Base-by-base conservation (phyloP, 1,140 invertebrate species). In the Lasaia peninsularis region DNA sequence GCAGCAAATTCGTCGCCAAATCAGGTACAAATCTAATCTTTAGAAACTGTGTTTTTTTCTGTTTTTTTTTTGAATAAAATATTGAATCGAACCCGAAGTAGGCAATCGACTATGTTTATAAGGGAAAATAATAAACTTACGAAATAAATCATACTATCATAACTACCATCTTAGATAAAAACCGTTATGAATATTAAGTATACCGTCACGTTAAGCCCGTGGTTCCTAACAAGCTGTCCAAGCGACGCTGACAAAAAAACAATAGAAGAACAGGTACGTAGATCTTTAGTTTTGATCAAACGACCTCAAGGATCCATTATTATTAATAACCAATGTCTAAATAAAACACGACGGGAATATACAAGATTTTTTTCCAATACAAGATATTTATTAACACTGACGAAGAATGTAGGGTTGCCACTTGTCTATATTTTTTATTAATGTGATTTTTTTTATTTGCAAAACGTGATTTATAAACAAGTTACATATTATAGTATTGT, bases 281-380 rank as follows among this genome's bases (percentile, higher is more conserved):
- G 73, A 88, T 88, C 85, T 86, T 73, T 78, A 84, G 80, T 82
- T 83, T 82, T 80, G 85, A 86, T 86, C 80, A 81, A 83, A 86
- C 78, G 76, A 81, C 74, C 73, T 67, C 69, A 73, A 81, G 78
- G 73, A 80, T 80, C 73, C 80, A 85, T 84, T 86, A 86, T 83
- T 86, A 85, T 84, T 86, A 86, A 88, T 88, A 88, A 86, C 80
- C 81, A 71, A 80, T 80, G 79, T 88, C 81, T 79, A 88, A 88
- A 86, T 88, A 86, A 87, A 83, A 75, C 78, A 84, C 75, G 74
- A 67, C 62, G 62, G 55, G 64, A 69, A 73, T 75, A 77, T 78
- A 78, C 75, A 73, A 69, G 78, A 84, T 74, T 80, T 81, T 24
- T 80, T 78, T 80, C 68, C 68, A 74, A 80, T 85, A 80, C 75